Conservation (phyloP, 2,797 vertebrate genomes). For the Amniataba percoides region DNA sequence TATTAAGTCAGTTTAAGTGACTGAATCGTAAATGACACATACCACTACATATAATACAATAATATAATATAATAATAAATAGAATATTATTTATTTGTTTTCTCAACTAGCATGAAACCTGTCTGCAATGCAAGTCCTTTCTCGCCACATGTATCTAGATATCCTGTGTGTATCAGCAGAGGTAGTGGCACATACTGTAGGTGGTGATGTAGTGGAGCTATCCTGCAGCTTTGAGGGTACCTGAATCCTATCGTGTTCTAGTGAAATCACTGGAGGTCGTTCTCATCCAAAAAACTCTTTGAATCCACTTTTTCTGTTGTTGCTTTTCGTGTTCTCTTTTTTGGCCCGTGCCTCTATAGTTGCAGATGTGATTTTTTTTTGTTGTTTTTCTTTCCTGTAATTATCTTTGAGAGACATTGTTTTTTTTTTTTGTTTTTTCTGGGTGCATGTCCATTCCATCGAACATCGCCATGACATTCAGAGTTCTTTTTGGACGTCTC, state of each 20-base stretch:
- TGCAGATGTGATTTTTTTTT: constrained; percentile 74
- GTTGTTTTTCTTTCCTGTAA: constrained; percentile 47
- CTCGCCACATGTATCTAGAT: neutral
- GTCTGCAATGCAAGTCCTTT: no score
- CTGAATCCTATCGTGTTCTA: constrained; percentile 80
- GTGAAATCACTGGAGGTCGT: constrained; percentile 88
- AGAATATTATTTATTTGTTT: no score
- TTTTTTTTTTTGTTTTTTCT: constrained; percentile 68
- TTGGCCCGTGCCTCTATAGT: constrained; percentile 83
- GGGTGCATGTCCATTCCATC: constrained; percentile 91
- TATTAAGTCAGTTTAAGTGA: constrained; percentile 21
- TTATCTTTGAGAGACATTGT: constrained; percentile 56
- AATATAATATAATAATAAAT: no score
- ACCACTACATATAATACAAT: no score
- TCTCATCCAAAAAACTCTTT: constrained; percentile 82
- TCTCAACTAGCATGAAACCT: no score
- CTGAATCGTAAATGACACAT: neutral
- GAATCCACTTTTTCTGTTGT: constrained; percentile 85
- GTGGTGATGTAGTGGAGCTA: constrained; percentile 58
- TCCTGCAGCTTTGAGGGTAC: constrained; percentile 91
- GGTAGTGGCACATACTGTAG: constrained; percentile 19
- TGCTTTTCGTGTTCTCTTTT: constrained; percentile 79
- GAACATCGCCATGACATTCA: constrained; percentile 81
- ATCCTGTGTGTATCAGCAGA: constrained; percentile 20
- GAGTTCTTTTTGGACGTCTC: constrained; percentile 59